Evolutionary conservation across 2,888 invertebrate genomes (phyloP), one percentile per base, ranked within the genome.

Genomic region (Incurvaria masculella): DNA sequence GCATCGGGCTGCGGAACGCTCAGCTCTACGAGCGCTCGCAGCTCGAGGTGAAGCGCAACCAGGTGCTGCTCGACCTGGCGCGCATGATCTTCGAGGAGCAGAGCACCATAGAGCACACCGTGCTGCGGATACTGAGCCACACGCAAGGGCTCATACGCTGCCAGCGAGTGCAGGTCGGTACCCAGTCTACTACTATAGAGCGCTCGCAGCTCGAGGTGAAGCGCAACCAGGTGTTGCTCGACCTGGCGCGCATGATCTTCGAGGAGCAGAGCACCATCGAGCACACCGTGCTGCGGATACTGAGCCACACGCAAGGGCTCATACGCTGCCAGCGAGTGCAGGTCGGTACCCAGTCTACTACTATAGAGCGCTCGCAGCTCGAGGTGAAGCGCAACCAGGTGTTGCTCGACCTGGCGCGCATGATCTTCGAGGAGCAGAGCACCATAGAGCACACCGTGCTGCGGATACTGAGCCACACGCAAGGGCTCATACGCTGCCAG

Each of bases 81-180:
- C 82, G 94, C 60, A 95, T 96, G 89, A 93, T 97, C 61, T 97
- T 96, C 67, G 94, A 95, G 67, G 96, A 97, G 72, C 96, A 97
- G 72, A 94, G 92, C 72, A 96, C 95, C 61, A 91, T 97, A 61
- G 96, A 96, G 65, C 94, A 93, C 72, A 91, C 96, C 83, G 94
- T 97, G 51, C 85, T 92, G 61, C 85, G 95, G 73, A 96, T 97
- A 74, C 80, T 97, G 64, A 88, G 94, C 49, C 96, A 96, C 70
- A 95, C 94, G 57, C 94, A 95, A 73, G 94, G 94, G 59, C 81
- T 97, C 55, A 92, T 97, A 58, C 90, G 94, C 70, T 96, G 96
- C 79, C 93, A 95, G 71, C 83, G 96, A 62, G 96, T 95, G 57
- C 96, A 97, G 85, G 92, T 93, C 63, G 68, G 69, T 59, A 20